Conservation (phyloP, 2,797 vertebrate species). For the Prionace glauca region DNA sequence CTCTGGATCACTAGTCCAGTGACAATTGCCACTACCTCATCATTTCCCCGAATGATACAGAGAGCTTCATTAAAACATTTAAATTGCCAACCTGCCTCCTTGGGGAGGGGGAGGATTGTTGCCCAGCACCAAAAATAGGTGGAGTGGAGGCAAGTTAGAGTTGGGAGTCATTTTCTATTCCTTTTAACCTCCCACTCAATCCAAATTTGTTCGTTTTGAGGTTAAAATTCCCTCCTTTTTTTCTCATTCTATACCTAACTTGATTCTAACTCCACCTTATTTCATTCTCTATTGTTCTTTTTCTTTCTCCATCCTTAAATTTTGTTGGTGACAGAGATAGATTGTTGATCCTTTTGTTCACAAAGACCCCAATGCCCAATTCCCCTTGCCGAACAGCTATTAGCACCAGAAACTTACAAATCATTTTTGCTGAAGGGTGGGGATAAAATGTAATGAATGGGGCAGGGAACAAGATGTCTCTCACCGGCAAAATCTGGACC, state of each 20-base stretch:
- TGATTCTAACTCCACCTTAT: background rate
- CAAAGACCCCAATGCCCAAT: background rate
- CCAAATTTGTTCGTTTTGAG: background rate
- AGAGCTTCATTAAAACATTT: background rate
- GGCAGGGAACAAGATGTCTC: background rate
- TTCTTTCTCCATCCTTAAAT: background rate
- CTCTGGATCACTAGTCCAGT: no score
- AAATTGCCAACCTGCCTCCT: background rate
- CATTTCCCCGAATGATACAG: background rate
- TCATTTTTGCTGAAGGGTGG: background rate
- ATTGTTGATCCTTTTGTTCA: background rate
- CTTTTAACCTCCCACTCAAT: background rate
- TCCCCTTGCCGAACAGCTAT: background rate
- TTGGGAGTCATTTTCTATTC: background rate
- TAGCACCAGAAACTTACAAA: background rate
- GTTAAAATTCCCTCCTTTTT: background rate
- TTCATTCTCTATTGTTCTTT: background rate
- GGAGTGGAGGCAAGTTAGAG: background rate
- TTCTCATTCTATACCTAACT: background rate
- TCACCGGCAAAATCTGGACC: background rate
- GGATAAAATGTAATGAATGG: background rate
- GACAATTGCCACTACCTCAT: no score
- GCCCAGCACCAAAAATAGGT: background rate
- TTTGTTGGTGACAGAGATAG: background rate
- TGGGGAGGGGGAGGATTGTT: background rate